A percentile compares a stretch with the other conserved stretches of the same genome.
These are phyloP conservation scores for Montipora sp. DNA, from an alignment of 64 coral and sea anemone species.

Conservation along the genomic window DNA sequence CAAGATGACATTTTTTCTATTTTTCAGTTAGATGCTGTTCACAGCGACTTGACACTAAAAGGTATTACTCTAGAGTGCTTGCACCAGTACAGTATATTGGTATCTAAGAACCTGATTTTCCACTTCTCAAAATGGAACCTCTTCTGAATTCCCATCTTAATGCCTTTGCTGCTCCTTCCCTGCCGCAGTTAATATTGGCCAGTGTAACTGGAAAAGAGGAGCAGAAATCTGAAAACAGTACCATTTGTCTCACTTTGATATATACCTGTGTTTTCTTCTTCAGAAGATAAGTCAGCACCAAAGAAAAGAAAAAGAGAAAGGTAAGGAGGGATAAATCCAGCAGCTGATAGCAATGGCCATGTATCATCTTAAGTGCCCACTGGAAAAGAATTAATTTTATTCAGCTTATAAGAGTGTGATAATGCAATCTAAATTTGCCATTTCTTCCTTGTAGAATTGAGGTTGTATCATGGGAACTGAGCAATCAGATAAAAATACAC, in stretches of 20 bases:
- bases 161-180: too few species aligned
- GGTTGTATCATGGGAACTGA: too few species aligned
- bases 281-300: constrained; percentile 77
- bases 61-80: neutral
- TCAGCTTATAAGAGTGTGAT: too few species aligned
- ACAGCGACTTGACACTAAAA: neutral
- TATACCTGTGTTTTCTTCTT: neutral
- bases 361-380: too few species aligned
- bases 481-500: too few species aligned
- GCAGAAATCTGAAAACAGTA: too few species aligned
- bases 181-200: too few species aligned
- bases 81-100: neutral
- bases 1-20: neutral
- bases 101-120: neutral
- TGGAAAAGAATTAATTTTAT: too few species aligned
- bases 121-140: neutral
- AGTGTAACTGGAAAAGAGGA: too few species aligned
- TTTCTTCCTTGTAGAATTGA: too few species aligned
- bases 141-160: neutral
- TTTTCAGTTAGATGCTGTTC: constrained; percentile 33
- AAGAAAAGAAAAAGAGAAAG: constrained; percentile 87
- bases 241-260: too few species aligned
- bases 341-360: neutral
- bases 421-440: too few species aligned
- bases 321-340: neutral